These are phyloP conservation scores for Dasyurus viverrinus DNA, from an alignment of 2,113 vertebrate species.

Conservation along the genomic window DNA sequence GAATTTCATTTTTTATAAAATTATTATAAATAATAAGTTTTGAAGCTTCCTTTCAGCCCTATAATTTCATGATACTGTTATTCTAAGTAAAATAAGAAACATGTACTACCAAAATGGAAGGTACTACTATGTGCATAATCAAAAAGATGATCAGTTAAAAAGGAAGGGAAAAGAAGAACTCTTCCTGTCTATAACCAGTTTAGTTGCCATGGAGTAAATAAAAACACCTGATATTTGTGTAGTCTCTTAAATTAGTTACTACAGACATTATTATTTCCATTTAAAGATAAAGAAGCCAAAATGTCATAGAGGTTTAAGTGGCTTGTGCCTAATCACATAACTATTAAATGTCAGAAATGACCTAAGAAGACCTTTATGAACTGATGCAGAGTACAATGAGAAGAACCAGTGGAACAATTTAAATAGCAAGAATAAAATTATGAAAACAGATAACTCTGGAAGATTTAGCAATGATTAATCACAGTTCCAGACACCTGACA, in stretches of 20 bases:
- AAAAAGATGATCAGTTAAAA: neutral
- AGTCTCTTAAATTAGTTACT: neutral
- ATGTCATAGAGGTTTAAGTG: neutral
- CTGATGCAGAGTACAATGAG: neutral
- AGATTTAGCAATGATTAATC: neutral
- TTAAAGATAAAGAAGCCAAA: neutral
- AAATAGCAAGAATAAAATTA: neutral
- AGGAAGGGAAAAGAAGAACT: neutral
- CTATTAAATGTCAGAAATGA: fast-evolving
- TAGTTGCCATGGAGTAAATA: neutral
- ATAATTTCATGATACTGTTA: neutral
- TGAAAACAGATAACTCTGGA: neutral
- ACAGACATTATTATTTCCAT: neutral
- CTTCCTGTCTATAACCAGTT: neutral
- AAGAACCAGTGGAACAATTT: neutral
- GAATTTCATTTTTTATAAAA: neutral
- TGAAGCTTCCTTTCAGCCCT: neutral
- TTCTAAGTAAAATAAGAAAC: neutral
- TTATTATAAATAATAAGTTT: no score
- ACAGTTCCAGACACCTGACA: neutral
- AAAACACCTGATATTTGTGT: neutral
- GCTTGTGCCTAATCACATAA: neutral
- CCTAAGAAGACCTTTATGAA: neutral
- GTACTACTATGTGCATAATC: neutral
- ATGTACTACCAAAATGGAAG: neutral